phyloP scores from a whole-genome alignment of 1,140 invertebrate genomes.

The Akabosia matsudoensis region DNA sequence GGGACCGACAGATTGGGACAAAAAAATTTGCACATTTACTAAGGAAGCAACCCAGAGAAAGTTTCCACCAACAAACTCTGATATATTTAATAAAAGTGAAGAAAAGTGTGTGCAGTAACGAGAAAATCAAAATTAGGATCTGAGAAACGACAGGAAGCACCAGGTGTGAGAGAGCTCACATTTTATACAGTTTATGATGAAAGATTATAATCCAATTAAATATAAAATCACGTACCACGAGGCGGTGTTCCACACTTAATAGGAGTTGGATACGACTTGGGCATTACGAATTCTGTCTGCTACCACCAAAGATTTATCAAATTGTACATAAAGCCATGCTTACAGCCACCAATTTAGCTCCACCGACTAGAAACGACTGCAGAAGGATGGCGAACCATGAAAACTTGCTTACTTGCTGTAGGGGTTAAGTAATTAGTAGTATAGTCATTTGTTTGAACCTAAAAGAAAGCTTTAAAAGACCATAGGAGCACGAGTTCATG shows the following conservation, averaged over 20 bases:
- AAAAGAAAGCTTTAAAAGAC: background rate
- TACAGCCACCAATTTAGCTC: background rate
- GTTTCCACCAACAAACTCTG: background rate
- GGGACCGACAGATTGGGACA: too few relatives aligned
- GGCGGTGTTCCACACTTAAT: background rate
- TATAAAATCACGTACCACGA: conserved; percentile 10
- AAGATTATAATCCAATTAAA: conserved; percentile 25
- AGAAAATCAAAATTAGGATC: background rate
- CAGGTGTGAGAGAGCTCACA: conserved; percentile 8
- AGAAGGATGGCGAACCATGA: background rate
- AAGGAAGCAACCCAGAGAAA: too few relatives aligned
- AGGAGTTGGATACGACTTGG: too few relatives aligned
- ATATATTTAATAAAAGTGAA: background rate
- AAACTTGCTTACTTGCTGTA: conserved; percentile 10
- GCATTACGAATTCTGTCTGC: too few relatives aligned
- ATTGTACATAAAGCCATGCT: too few relatives aligned
- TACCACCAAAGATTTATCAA: too few relatives aligned
- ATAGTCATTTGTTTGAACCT: conserved; percentile 6
- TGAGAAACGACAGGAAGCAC: conserved; percentile 1
- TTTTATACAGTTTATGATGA: conserved; percentile 11
- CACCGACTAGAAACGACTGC: background rate
- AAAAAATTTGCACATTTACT: too few relatives aligned
- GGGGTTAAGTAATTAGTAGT: conserved; percentile 16
- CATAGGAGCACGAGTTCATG: background rate
- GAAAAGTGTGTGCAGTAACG: background rate